A percentile compares a stretch with the other conserved stretches of the same genome.
phyloP scores from a whole-genome alignment of 2,113 vertebrate genomes.

The Halichoerus grypus region DNA sequence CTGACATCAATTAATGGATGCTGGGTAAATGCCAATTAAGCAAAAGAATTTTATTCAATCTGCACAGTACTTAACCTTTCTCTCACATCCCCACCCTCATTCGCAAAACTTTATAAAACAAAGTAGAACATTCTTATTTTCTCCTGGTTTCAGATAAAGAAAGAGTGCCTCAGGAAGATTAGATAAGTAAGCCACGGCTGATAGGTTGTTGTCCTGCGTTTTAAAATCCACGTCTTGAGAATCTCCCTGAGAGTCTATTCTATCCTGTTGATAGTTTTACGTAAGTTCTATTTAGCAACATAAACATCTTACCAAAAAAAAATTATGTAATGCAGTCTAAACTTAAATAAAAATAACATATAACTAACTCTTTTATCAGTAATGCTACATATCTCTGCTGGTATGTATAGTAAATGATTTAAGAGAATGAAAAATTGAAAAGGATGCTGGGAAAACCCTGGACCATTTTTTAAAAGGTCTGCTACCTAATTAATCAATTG shows the following conservation, averaged over 20 bases:
- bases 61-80: not conserved
- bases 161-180: not conserved
- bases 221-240: not conserved
- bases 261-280: not conserved
- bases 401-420: not conserved
- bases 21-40: not conserved
- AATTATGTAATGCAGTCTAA: not conserved
- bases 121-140: not conserved
- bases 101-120: not conserved
- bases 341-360: not conserved
- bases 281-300: not conserved
- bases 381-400: not conserved
- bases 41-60: not conserved
- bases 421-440: not conserved
- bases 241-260: not conserved
- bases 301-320: constrained; percentile 22
- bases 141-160: not conserved
- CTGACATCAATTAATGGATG: not conserved
- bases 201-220: fast-evolving
- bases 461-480: not conserved
- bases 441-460: not conserved
- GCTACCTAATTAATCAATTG: not conserved
- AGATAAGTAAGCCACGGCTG: not conserved
- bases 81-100: not conserved
- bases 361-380: not conserved